Conservation (phyloP, 2,797 vertebrate genomes). For the Sebastes wilsoni region DNA sequence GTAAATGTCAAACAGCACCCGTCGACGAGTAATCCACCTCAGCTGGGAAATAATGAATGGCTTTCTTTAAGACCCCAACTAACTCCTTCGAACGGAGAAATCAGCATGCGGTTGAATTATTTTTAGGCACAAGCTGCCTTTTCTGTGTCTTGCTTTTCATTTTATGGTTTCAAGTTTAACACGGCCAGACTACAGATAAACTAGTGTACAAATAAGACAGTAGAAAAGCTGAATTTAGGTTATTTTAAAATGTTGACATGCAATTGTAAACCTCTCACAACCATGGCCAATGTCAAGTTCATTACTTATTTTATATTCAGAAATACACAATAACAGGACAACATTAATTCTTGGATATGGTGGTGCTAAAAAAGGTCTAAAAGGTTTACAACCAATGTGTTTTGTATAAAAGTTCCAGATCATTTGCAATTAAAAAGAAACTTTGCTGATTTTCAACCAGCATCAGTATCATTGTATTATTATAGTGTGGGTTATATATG, state of each 20-base stretch:
- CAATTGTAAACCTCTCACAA: background rate
- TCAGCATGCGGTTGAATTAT: conserved; percentile 51
- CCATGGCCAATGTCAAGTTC: background rate
- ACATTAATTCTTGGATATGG: background rate
- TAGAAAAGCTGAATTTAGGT: background rate
- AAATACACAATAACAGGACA: background rate
- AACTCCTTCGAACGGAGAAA: conserved; percentile 54
- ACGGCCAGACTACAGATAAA: background rate
- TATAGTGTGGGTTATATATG: background rate
- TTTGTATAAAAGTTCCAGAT: background rate
- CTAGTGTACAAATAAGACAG: background rate
- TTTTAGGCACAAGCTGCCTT: conserved; percentile 44
- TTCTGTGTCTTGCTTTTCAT: conserved; percentile 22
- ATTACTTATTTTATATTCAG: background rate
- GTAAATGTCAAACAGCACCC: conserved; percentile 86
- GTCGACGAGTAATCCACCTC: conserved; percentile 80
- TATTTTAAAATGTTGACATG: background rate
- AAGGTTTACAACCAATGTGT: background rate
- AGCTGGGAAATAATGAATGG: conserved; percentile 85
- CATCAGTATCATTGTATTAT: background rate
- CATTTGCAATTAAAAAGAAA: background rate
- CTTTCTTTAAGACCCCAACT: conserved; percentile 75
- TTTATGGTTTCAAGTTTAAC: conserved; percentile 17
- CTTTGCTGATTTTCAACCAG: background rate
- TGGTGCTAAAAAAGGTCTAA: background rate